Conservation (phyloP, 2,797 vertebrate genomes). For the Mormyrops boulengeri region DNA sequence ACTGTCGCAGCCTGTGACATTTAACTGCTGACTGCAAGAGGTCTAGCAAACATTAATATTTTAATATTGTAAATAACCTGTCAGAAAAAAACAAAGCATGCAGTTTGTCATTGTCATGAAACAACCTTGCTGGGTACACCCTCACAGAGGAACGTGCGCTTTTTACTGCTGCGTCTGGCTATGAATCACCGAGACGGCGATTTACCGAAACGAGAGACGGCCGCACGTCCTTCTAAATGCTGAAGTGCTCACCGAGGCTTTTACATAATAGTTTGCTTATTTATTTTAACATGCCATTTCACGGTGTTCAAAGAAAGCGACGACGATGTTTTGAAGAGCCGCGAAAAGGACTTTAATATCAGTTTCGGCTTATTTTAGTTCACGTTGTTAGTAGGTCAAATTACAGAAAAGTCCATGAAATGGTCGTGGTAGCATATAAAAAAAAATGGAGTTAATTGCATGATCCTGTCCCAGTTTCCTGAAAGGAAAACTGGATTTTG, state of each 20-base stretch:
- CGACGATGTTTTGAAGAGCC: not conserved
- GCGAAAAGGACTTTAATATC: not conserved
- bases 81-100: not conserved
- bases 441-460: not conserved
- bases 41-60: not conserved
- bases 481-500: conserved; percentile 11
- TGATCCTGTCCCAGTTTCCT: conserved; percentile 1
- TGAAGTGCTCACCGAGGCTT: not conserved
- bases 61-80: conserved; percentile 3
- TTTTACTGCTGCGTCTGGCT: not conserved
- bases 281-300: not conserved
- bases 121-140: not conserved
- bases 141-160: not conserved
- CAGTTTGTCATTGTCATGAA: not conserved
- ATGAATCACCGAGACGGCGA: not conserved
- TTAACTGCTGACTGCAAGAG: not conserved
- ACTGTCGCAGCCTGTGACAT: not conserved
- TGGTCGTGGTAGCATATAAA: not conserved
- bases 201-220: not conserved
- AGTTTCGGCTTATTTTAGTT: conserved; percentile 11
- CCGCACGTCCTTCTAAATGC: not conserved
- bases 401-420: not conserved
- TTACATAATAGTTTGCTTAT: not conserved
- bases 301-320: not conserved
- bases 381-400: not conserved